Conservation (phyloP, 2,888 invertebrate species). For the Lithophane semibrunnea region DNA sequence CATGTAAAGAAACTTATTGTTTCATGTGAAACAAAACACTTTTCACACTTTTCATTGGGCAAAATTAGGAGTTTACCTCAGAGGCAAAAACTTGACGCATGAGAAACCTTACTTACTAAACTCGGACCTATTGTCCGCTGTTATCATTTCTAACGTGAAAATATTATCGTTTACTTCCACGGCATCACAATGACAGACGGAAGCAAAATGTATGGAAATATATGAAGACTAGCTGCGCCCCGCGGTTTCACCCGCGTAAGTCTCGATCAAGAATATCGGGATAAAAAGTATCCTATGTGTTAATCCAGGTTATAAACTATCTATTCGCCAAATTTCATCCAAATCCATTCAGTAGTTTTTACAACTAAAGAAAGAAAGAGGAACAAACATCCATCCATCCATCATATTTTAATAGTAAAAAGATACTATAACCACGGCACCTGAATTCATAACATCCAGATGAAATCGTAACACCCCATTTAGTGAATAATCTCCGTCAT, state of each 20-base stretch:
- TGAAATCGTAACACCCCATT: conserved; percentile 1
- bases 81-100: neutral
- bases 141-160: neutral
- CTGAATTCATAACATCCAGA: neutral
- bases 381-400: too few species aligned
- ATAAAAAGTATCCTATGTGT: too few species aligned
- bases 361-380: too few species aligned
- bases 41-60: too few species aligned
- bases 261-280: too few species aligned
- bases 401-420: too few species aligned
- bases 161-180: neutral
- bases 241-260: too few species aligned
- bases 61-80: neutral
- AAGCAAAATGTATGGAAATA: too few species aligned
- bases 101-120: neutral
- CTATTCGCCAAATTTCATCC: too few species aligned
- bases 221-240: too few species aligned
- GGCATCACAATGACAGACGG: neutral
- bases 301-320: too few species aligned
- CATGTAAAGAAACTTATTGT: conserved; percentile 9
- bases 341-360: too few species aligned
- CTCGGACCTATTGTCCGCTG: neutral
- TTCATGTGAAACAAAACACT: conserved; percentile 13
- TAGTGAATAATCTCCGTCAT: conserved; percentile 14
- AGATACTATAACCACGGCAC: neutral